Evolutionary conservation across 2,888 invertebrate species (phyloP), one percentile per base, ranked within the genome.

Genomic region (Acanthacorydalis orientalis): DNA sequence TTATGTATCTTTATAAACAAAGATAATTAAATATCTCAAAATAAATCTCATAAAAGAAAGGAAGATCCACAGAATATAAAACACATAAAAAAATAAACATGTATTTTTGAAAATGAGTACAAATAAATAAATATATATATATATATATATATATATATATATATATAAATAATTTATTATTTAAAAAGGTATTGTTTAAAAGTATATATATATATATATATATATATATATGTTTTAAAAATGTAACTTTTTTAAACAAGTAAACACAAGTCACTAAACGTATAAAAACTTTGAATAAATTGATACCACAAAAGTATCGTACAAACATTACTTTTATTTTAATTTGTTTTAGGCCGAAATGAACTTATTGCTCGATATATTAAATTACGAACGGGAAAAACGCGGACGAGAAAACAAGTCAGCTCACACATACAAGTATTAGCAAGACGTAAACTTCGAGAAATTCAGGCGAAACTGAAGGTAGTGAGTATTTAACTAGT

Each of bases 341-440:
- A 46, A 53, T 53, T 55, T 59, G 58, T 81, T 83, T 48, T 80
- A 97, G 97, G 98, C 65, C 86, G 98, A 60, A 99, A 99, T 75
- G 98, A 99, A 78, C 75, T 99, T 68, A 99, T 99, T 73, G 98
- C 98, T 59, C 82, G 98, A 64, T 99, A 99, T 75, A 99, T 99
- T 68, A 98, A 98, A 77, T 75, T 99, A 64, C 80, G 98, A 61
- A 99, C 98, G 58, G 98, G 98, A 56, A 99, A 99, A 70, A 97
- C 97, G 70, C 83, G 98, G 68, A 97, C 98, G 67, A 78, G 98
- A 65, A 99, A 99, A 73, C 98, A 99, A 75, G 98, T 98, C 62
- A 97, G 97, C 61, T 97, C 96, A 61, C 98, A 99, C 70, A 99
- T 99, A 70, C 98, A 99, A 74, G 98, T 99, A 64, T 79, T 99